Evolutionary conservation across 2,113 vertebrate genomes (phyloP), one percentile per base, ranked within the genome.

Genomic region (Manacus vitellinus): DNA sequence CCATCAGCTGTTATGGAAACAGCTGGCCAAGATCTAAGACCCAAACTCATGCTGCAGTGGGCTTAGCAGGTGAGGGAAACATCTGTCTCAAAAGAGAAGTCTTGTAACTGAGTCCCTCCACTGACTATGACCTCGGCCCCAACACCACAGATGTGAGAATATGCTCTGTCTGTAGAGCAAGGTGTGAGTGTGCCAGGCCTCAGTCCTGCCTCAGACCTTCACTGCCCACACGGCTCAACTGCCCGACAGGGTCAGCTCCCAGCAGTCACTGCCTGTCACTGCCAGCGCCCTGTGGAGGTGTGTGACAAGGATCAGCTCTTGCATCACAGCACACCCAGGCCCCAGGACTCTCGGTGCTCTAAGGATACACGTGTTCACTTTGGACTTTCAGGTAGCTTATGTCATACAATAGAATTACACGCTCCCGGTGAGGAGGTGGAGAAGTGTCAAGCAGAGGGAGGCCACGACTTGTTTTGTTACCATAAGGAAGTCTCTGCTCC

Each of bases 61-160:
- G 54, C 39, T 77, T 8, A 12, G 43, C 24, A n/a, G 33, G 17
- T 23, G 23, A 56, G 16, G 61, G 41, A 90, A 76, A 70, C 10
- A 24, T 7, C 41, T 31, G 31, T 30, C n/a, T 25, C 23, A 27
- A 14, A 82, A 66, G 28, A 73, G 23, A 52, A 71, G 5, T 8
- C 56, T 43, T 24, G 33, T 39, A 72, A 35, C 24, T 0, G 13
- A 81, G 41, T 41, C 72, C 71, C 31, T 56, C 41, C 52, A 11
- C 16, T 0, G 0, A 4, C 51, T 14, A 14, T 0, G 0, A 54
- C 55, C 44, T 82, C 0, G 2, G 83, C 58, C 63, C 49, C 37
- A 35, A 14, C 37, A 25, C 1, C 4, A 0, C 0, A 2, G 31
- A 14, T 2, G 16, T 8, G 24, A 63, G 55, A 74, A 71, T 0